phyloP scores from a whole-genome alignment of 2,888 invertebrate genomes.

The Pseudanteris insignis region DNA sequence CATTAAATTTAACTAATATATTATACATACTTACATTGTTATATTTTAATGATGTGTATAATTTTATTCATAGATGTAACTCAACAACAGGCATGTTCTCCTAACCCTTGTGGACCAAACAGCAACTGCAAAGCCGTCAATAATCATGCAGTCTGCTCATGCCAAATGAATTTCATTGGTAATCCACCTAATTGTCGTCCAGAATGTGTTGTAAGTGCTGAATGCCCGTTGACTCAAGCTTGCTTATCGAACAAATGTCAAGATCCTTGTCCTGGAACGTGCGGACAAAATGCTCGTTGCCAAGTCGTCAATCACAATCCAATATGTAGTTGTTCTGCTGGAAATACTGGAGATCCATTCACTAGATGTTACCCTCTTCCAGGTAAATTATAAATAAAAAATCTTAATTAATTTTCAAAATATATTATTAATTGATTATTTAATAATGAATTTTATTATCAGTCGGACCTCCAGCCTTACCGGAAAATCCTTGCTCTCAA shows the following conservation, averaged over 20 bases:
- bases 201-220: constrained; percentile 82
- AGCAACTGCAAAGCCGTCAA: constrained; percentile 76
- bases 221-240: constrained; percentile 79
- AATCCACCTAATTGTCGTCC: constrained; percentile 83
- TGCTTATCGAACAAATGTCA: constrained; percentile 81
- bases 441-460: no score
- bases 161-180: constrained; percentile 77
- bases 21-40: no score
- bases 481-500: constrained; percentile 68
- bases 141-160: constrained; percentile 77
- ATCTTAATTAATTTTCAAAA: constrained; percentile 6
- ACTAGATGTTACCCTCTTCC: constrained; percentile 66
- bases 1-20: background rate
- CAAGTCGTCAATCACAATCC: constrained; percentile 85
- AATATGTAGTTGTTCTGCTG: constrained; percentile 76
- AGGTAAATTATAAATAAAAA: constrained; percentile 69
- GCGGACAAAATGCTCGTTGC: constrained; percentile 82
- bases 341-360: constrained; percentile 84
- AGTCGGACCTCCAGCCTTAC: constrained; percentile 48
- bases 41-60: no score
- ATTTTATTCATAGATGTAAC: constrained; percentile 39
- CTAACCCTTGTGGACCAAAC: constrained; percentile 84
- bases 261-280: constrained; percentile 82
- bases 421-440: background rate
- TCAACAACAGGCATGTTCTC: constrained; percentile 70